Conservation (phyloP, 1,140 invertebrate genomes). For the Zaprionus ghesquierei region DNA sequence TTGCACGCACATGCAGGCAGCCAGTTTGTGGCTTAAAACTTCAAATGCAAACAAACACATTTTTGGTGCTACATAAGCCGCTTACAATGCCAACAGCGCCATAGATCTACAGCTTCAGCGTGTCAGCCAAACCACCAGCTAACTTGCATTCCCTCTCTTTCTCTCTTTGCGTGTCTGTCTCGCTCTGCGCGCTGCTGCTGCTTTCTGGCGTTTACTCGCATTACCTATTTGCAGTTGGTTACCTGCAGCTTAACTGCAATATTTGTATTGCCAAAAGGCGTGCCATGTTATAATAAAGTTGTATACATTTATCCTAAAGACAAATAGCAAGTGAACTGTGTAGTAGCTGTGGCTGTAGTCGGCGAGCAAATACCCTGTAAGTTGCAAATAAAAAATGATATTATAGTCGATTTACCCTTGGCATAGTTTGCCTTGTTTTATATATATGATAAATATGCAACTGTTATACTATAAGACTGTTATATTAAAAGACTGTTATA, state of each 20-base stretch:
- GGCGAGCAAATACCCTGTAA: not conserved
- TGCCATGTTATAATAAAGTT: constrained; percentile 11
- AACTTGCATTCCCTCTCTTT: constrained; percentile 19
- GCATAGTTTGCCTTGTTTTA: not conserved
- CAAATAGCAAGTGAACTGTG: not conserved
- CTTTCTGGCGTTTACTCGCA: constrained; percentile 20
- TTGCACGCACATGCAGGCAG: constrained; percentile 42
- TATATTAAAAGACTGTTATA: not conserved
- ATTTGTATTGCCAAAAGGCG: constrained; percentile 60
- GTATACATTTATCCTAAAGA: constrained; percentile 2
- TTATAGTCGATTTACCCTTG: not conserved
- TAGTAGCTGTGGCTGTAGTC: not conserved
- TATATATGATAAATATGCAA: no score
- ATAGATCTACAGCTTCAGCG: constrained; percentile 5
- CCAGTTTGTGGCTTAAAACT: constrained; percentile 76
- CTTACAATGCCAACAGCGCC: constrained; percentile 71
- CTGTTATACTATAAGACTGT: not conserved
- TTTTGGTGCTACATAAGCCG: constrained; percentile 70
- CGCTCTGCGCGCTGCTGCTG: constrained; percentile 1
- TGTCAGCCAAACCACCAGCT: constrained; percentile 6
- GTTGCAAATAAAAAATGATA: not conserved
- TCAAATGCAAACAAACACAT: constrained; percentile 71
- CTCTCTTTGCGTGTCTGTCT: not conserved
- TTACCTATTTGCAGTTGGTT: constrained; percentile 75
- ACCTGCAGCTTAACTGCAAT: constrained; percentile 73